These are phyloP conservation scores for Meiosimyza decipiens DNA, from an alignment of 2,888 invertebrate genomes.

Conservation along the genomic window DNA sequence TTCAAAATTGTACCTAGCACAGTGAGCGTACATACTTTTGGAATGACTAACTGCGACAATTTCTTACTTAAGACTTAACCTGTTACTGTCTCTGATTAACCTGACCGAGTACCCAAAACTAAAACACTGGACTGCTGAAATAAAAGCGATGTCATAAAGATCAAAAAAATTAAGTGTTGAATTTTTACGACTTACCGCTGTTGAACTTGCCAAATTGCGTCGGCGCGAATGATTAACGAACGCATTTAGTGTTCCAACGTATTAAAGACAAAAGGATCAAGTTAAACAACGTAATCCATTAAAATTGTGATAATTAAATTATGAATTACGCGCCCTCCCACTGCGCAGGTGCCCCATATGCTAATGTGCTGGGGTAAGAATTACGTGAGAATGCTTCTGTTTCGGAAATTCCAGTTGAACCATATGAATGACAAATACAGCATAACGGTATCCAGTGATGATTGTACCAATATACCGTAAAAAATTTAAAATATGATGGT, in stretches of 20 bases:
- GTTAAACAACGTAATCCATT: neutral
- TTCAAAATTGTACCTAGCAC: no score
- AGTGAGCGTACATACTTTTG: no score
- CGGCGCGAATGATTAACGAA: neutral
- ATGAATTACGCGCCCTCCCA: neutral
- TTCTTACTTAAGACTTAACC: no score
- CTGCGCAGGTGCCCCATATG: neutral
- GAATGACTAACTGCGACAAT: no score
- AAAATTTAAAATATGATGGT: no score
- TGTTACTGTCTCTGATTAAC: no score
- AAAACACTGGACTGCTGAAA: no score
- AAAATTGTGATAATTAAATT: conserved; percentile 15
- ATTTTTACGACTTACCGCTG: neutral
- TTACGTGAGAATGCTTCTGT: conserved; percentile 3
- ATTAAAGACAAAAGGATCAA: neutral
- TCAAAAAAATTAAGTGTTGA: neutral
- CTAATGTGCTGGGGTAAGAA: neutral
- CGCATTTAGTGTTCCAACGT: neutral
- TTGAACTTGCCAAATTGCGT: neutral
- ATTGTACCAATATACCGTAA: no score
- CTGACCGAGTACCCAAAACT: no score
- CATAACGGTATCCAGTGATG: neutral
- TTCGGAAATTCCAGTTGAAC: neutral
- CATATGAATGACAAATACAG: neutral
- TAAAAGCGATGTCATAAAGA: no score